phyloP scores from a whole-genome alignment of 1,140 invertebrate species.

The Parapsyche elsis region DNA sequence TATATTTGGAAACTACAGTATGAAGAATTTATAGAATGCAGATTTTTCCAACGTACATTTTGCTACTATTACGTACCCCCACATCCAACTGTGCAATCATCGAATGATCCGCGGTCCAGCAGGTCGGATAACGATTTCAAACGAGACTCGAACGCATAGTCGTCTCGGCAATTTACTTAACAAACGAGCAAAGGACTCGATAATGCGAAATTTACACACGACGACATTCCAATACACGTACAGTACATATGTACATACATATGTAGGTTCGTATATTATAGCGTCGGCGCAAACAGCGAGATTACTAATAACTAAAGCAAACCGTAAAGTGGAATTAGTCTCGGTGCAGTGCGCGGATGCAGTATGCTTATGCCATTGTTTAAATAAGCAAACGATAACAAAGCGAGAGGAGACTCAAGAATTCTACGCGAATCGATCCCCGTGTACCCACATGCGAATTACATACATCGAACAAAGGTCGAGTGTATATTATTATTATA shows the following conservation, averaged over 20 bases:
- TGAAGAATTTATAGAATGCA: not conserved
- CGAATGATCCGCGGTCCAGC: slow-evolving; percentile 38
- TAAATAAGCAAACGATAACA: too few species aligned
- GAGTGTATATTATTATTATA: too few species aligned
- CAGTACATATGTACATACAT: not conserved
- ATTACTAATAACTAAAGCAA: slow-evolving; percentile 30
- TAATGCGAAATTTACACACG: not conserved
- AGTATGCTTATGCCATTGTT: not conserved
- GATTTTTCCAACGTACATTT: not conserved
- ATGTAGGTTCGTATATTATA: not conserved
- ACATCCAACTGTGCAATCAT: slow-evolving; percentile 34
- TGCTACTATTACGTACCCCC: not conserved
- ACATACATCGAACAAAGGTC: too few species aligned
- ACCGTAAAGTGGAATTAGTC: slow-evolving; percentile 34
- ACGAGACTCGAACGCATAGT: slow-evolving; percentile 34
- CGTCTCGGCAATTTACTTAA: slow-evolving; percentile 23
- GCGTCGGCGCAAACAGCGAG: not conserved
- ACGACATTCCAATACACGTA: not conserved
- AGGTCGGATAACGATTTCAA: slow-evolving; percentile 39
- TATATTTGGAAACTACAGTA: not conserved
- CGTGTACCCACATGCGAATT: too few species aligned
- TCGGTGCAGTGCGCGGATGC: not conserved
- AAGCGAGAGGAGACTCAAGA: too few species aligned
- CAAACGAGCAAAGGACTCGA: not conserved
- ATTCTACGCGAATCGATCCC: too few species aligned